A percentile compares a stretch with the other conserved stretches of the same genome.
These are phyloP conservation scores for Elegia similella DNA, from an alignment of 2,888 invertebrate genomes.

Conservation along the genomic window DNA sequence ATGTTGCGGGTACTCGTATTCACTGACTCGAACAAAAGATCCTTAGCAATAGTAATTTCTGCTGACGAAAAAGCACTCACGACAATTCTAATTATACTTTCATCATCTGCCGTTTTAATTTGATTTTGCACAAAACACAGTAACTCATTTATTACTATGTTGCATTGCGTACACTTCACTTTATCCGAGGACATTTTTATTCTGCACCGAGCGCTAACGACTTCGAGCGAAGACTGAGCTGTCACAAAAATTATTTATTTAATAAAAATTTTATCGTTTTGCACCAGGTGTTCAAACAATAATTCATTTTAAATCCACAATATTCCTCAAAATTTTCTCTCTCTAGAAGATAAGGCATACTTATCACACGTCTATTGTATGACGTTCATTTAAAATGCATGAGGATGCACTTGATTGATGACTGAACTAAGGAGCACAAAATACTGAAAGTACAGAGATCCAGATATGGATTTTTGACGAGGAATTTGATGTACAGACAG, in stretches of 20 bases:
- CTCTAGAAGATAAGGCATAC: not conserved
- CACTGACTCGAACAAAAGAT: no score
- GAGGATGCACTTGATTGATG: constrained; percentile 5
- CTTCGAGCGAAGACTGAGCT: no score
- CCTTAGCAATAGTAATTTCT: not conserved
- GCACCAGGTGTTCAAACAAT: not conserved
- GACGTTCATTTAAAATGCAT: constrained; percentile 9
- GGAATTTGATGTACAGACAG: not conserved
- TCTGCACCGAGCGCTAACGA: no score
- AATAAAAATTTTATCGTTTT: no score
- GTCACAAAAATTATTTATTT: no score
- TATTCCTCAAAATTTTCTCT: not conserved
- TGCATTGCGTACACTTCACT: no score
- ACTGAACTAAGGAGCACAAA: not conserved
- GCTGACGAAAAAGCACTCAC: not conserved
- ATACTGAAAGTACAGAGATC: not conserved
- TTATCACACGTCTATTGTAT: constrained; percentile 10
- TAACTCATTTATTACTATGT: not conserved
- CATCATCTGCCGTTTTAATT: constrained; percentile 3
- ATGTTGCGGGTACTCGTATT: no score
- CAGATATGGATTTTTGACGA: not conserved
- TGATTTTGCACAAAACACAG: constrained; percentile 7
- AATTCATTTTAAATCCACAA: not conserved
- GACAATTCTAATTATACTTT: constrained; percentile 2
- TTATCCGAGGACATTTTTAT: no score